Evolutionary conservation across 2,888 invertebrate genomes (phyloP), one percentile per base, ranked within the genome.

Genomic region (Gasteruption jaculator): DNA sequence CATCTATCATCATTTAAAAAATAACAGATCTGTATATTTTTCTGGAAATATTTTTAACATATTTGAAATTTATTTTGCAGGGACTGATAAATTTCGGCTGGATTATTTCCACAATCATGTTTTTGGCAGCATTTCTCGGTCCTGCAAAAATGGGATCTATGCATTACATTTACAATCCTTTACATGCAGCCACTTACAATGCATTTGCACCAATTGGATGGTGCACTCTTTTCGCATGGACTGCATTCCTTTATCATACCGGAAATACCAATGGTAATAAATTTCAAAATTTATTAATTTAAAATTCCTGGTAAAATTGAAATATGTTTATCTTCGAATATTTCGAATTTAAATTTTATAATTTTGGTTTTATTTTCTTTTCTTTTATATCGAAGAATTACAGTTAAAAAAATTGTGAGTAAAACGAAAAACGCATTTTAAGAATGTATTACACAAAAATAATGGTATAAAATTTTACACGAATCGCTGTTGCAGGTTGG

Each of bases 161-260:
- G 24, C 67, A 74, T 54, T 83, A 83, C 52, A 66, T 74, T 5
- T 83, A 83, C 51, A 75, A 80, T 57, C 74, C 80, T 1, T 68
- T 73, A 3, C 79, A 83, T 63, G 82, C 82, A 1, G 83, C 83
- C 3, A 74, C 76, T 56, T 85, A 84, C 57, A 82, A 83, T 10
- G 83, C 84, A 2, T 80, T 83, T 52, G 79, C 82, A 3, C 83
- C 84, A 1, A 80, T 83, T 40, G 77, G 79, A 11, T 85, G 84
- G 83, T 82, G 82, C 52, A 67, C 75, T 11, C 72, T 80, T 45
- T 82, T 83, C 54, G 76, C 74, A n/a, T 85, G 85, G 85, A 69
- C 82, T 14, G 79, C 82, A 20, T 78, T 81, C 57, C 75, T 78
- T 21, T 75, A 79, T 3, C 80, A 83, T 49, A 75, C 78, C 43